Conservation (phyloP, 2,888 invertebrate genomes). For the Physocephala rufipes region DNA sequence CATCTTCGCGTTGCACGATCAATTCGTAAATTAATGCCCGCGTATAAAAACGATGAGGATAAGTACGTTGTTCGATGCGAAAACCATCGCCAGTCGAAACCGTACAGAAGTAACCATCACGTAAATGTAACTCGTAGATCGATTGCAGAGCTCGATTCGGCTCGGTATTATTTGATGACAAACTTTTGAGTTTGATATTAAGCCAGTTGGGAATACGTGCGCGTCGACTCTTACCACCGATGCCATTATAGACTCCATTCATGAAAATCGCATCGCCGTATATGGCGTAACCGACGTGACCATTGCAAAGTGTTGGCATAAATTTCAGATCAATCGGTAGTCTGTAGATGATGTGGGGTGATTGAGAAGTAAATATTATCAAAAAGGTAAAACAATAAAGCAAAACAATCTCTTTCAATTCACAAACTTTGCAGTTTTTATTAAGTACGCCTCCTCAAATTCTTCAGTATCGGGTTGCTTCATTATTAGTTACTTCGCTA, state of each 20-base stretch:
- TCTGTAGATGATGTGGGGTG: constrained; percentile 53
- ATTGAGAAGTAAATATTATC: too few species aligned
- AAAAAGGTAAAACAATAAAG: not conserved
- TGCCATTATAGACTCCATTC: constrained; percentile 72
- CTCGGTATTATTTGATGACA: not conserved
- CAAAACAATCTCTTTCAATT: not conserved
- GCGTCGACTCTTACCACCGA: constrained; percentile 69
- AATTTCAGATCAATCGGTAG: constrained; percentile 69
- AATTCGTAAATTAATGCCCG: constrained; percentile 64
- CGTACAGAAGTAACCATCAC: constrained; percentile 49
- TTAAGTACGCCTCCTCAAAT: not conserved
- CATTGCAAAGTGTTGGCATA: constrained; percentile 72
- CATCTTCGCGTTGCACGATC: constrained; percentile 39
- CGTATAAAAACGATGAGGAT: constrained; percentile 64
- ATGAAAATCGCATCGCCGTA: constrained; percentile 71
- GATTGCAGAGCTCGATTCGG: not conserved
- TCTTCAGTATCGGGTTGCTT: not conserved
- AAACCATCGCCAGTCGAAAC: constrained; percentile 37
- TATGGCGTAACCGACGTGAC: constrained; percentile 70
- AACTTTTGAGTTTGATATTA: constrained; percentile 62
- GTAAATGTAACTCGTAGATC: constrained; percentile 48
- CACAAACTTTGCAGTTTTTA: constrained; percentile 10
- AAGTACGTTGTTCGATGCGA: constrained; percentile 55
- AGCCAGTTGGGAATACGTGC: constrained; percentile 72
- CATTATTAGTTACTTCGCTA: not conserved